Evolutionary conservation across 2,113 vertebrate genomes (phyloP), one percentile per base, ranked within the genome.

Genomic region (Peromyscus polionotus): DNA sequence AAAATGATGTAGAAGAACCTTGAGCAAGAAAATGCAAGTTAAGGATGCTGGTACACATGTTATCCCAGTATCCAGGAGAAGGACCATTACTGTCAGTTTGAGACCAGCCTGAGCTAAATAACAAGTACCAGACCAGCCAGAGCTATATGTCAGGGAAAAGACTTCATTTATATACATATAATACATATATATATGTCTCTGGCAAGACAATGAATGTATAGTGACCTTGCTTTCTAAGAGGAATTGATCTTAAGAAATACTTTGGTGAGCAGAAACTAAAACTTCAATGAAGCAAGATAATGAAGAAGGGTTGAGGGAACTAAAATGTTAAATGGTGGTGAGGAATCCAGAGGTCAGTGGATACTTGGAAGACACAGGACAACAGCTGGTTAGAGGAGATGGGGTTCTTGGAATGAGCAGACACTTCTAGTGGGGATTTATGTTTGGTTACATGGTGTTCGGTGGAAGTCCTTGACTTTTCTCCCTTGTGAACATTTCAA

Each of bases 381-480:
- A 63, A 31, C 10, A 36, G 42, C 61, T 83, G 33, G 54, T 19
- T 48, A 68, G 17, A 24, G 16, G 28, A 95, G 36, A 59, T 70
- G 83, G n/a, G 19, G 3, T 42, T 91, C 84, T 91, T 26, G 70
- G 70, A 85, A 39, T 33, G 42, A 48, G 90, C 12, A 19, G 67
- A n/a, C 26, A 93, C 73, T 96, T 91, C 90, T 42, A 86, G 8
- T 68, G 85, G 86, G 39, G 59, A 61, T 42, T 86, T 97, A 89
- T 79, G 48, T 92, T 86, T 96, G 87, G 36, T n/a, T 59, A 3
- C 68, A n/a, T 45, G 31, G 39, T 83, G 7, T 63, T 84, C 67
- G 63, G 0, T 73, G 75, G 70, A 70, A 95, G 17, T 51, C 79
- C 28, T 93, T 42, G 13, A 48, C 51, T 80, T 54, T 31, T 36